Evolutionary conservation across 64 coral and sea anemone species (phyloP).

Genomic region (Stichodactyla mertensii): DNA sequence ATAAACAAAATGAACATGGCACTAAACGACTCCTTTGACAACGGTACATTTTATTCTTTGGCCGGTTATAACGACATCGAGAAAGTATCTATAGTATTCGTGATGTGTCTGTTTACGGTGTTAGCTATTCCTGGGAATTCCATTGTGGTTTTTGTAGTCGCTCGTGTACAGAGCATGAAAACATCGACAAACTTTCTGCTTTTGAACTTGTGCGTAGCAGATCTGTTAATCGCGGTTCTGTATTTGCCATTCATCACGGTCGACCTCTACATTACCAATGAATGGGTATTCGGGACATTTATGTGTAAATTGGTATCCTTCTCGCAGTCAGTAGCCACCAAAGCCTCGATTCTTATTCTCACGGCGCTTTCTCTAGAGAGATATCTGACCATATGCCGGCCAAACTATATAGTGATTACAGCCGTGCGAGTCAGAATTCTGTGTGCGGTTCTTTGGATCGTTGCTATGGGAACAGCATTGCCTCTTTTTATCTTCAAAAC

Average conservation of each 20-base stretch:
- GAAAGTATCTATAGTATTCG: conserved; percentile 33
- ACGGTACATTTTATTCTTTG: background rate
- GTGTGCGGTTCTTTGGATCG: conserved; percentile 33
- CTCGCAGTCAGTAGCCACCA: conserved; percentile 48
- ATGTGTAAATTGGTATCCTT: conserved; percentile 64
- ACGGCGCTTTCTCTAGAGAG: conserved; percentile 68
- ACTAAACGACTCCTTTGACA: background rate
- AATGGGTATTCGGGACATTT: conserved; percentile 69
- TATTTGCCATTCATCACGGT: conserved; percentile 82
- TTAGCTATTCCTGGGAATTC: conserved; percentile 60
- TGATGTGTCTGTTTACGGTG: conserved; percentile 40
- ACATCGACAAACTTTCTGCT: conserved; percentile 81
- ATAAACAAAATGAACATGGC: background rate
- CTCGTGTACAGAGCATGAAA: conserved; percentile 55
- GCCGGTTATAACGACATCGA: conserved; percentile 21
- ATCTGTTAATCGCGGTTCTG: conserved; percentile 63
- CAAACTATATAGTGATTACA: conserved; percentile 38
- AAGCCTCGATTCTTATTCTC: conserved; percentile 68
- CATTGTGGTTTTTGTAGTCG: conserved; percentile 65
- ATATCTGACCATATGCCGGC: conserved; percentile 60
- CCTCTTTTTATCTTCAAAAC: conserved; percentile 54
- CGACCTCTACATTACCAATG: conserved; percentile 28
- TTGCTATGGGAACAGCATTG: conserved; percentile 25
- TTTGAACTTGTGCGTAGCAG: conserved; percentile 70
- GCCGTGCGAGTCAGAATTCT: conserved; percentile 21